A percentile compares a stretch with the other conserved stretches of the same genome.
Conservation (phyloP, 2,113 vertebrate species). For the Pandion haliaetus region DNA sequence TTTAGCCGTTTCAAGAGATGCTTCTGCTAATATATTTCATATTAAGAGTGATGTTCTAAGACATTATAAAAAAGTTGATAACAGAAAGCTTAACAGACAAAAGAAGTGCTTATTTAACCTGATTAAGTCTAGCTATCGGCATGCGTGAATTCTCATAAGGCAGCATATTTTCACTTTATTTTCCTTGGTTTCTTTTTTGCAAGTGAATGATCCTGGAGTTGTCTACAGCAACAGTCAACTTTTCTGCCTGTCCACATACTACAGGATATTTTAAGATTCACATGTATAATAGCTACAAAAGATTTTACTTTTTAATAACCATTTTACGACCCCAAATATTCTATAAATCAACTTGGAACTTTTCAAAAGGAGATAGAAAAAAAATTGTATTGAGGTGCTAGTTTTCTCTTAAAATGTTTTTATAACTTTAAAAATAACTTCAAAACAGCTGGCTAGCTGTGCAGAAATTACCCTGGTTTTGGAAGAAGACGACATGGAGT, state of each 20-base stretch:
- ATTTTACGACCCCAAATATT: not conserved
- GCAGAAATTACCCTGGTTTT: not conserved
- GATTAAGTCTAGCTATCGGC: not conserved
- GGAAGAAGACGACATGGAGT: not conserved
- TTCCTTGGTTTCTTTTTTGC: not conserved
- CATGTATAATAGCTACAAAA: not conserved
- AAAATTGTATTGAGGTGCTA: not conserved
- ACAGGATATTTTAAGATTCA: not conserved
- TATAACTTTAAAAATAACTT: not conserved
- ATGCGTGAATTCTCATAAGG: not conserved
- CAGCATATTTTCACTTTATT: not conserved
- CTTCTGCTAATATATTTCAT: not conserved
- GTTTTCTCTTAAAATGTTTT: not conserved
- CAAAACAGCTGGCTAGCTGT: not conserved
- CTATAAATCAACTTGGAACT: not conserved
- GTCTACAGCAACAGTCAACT: not conserved
- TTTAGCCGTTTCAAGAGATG: not conserved
- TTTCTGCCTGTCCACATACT: not conserved
- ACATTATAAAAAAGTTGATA: not conserved
- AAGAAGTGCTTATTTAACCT: not conserved
- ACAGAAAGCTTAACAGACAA: not conserved
- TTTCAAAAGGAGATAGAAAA: not conserved
- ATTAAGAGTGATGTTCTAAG: not conserved
- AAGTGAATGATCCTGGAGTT: not conserved
- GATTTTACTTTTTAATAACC: not conserved